phyloP scores from a whole-genome alignment of 2,797 vertebrate genomes.

The Cynopterus sphinx region DNA sequence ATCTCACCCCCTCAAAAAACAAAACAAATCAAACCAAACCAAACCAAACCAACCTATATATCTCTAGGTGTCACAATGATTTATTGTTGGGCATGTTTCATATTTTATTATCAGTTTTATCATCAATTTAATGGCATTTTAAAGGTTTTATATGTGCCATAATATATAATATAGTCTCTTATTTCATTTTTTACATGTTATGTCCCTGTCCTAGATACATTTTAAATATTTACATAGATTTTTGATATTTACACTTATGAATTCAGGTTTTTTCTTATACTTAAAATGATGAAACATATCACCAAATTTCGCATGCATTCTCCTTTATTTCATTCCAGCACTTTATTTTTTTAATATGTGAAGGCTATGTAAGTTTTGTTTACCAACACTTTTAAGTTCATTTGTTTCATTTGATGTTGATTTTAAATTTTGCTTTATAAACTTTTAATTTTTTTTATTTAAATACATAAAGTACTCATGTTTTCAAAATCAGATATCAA shows the following conservation, averaged over 20 bases:
- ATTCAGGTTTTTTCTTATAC: not conserved
- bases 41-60: not conserved
- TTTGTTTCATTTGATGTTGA: not conserved
- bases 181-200: not conserved
- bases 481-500: not conserved
- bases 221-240: not conserved
- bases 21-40: not conserved
- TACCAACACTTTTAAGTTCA: not conserved
- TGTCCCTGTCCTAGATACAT: not conserved
- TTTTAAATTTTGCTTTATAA: not conserved
- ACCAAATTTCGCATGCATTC: not conserved
- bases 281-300: not conserved
- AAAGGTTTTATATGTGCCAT: not conserved
- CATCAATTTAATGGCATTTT: not conserved
- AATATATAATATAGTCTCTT: not conserved
- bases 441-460: not conserved
- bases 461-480: not conserved
- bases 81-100: not conserved
- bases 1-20: not conserved
- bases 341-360: not conserved
- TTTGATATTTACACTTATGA: not conserved
- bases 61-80: not conserved
- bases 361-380: not conserved
- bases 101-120: too few species aligned
- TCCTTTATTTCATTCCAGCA: not conserved